Conservation (phyloP, 2,113 vertebrate genomes). For the Thunnus thynnus region DNA sequence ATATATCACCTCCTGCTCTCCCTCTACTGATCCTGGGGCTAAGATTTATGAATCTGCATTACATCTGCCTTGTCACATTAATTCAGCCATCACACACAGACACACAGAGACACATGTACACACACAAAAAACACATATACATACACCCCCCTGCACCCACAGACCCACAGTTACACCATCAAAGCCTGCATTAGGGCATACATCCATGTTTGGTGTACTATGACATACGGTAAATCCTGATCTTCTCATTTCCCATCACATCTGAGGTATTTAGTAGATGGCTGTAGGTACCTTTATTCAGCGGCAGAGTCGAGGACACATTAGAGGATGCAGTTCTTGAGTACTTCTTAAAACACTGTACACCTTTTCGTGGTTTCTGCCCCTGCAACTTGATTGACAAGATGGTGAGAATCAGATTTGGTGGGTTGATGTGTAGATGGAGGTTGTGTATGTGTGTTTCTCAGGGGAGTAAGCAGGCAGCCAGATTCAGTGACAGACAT, state of each 20-base stretch:
- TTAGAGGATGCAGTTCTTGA: constrained; percentile 4
- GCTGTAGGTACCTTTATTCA: constrained; percentile 47
- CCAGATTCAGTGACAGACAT: constrained; percentile 67
- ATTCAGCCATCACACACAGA: constrained; percentile 79
- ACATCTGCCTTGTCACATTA: constrained; percentile 83
- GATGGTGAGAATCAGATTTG: constrained; percentile 41
- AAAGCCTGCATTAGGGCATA: constrained; percentile 56
- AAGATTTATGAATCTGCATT: constrained; percentile 83
- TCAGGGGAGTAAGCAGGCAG: constrained; percentile 61
- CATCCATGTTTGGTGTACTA: constrained; percentile 38
- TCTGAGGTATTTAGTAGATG: constrained; percentile 52
- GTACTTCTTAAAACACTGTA: constrained; percentile 14
- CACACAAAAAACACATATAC: constrained; percentile 20
- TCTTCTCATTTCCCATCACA: constrained; percentile 50
- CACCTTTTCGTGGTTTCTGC: constrained; percentile 41
- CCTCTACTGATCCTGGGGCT: constrained; percentile 72
- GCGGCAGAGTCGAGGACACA: constrained; percentile 8
- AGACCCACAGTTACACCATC: constrained; percentile 49
- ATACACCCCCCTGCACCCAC: constrained; percentile 13
- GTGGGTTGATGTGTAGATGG: constrained; percentile 19
- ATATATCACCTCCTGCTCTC: constrained; percentile 71
- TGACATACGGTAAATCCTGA: constrained; percentile 50
- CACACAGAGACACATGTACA: constrained; percentile 68
- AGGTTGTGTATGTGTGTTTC: constrained; percentile 21
- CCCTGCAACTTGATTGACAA: constrained; percentile 51